Evolutionary conservation across 92 coral and sea anemone species (phyloP).

Genomic region (Montipora capitata): DNA sequence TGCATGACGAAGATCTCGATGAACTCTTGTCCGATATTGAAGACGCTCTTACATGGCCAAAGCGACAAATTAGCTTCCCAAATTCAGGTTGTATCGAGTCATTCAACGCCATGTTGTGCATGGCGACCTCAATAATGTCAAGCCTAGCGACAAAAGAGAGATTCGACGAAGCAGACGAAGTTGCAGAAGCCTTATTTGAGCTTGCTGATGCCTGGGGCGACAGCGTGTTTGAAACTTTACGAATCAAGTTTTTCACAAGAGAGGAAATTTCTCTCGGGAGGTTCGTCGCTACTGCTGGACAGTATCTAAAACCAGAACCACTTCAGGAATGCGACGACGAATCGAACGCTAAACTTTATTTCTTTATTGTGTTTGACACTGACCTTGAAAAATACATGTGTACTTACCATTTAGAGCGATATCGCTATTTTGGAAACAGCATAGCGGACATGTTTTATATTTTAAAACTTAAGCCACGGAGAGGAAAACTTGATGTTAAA

Average conservation of each 20-base stretch:
- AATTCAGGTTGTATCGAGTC: slow-evolving; percentile 35
- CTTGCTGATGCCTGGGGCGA: slow-evolving; percentile 74
- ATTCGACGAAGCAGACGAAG: slow-evolving; percentile 68
- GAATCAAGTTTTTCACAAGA: slow-evolving; percentile 70
- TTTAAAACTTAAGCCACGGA: slow-evolving; percentile 18
- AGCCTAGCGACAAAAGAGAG: slow-evolving; percentile 51
- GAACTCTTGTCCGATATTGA: slow-evolving; percentile 35
- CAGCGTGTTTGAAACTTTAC: slow-evolving; percentile 38
- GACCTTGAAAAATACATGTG: slow-evolving; percentile 46
- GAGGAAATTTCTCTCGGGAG: slow-evolving; percentile 67
- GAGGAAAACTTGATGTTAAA: slow-evolving; percentile 54
- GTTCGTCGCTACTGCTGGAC: slow-evolving; percentile 68
- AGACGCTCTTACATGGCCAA: slow-evolving; percentile 41
- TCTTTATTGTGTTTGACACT: slow-evolving; percentile 60
- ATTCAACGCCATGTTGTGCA: slow-evolving; percentile 34
- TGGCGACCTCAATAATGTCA: slow-evolving; percentile 72
- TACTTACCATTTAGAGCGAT: slow-evolving; percentile 39
- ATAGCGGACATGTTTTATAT: slow-evolving; percentile 15
- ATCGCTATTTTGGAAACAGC: slow-evolving; percentile 12
- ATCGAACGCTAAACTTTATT: slow-evolving; percentile 68
- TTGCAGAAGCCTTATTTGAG: slow-evolving; percentile 65
- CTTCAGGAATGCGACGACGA: slow-evolving; percentile 66
- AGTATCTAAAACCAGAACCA: slow-evolving; percentile 83
- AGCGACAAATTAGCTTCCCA: slow-evolving; percentile 24
- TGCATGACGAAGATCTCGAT: slow-evolving; percentile 38